Base-by-base conservation (phyloP, 2,888 invertebrate genomes). In the Smittia aterrima region DNA sequence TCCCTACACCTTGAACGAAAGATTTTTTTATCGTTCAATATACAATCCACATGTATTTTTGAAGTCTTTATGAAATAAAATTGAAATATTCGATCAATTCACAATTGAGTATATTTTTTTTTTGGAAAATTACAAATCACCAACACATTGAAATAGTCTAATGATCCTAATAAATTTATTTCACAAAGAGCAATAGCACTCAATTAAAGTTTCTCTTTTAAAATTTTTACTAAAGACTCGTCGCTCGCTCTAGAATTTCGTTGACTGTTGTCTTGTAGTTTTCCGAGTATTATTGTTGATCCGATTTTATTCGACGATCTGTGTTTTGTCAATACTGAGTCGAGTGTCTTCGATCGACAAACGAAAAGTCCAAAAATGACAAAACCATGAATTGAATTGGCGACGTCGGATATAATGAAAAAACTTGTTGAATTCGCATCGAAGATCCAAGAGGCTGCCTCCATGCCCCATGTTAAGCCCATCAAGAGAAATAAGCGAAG, bases 331-430 rank as follows among this genome's bases (percentile, higher is more conserved):
- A 58, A 3, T 3, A 58, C 58, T 13, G 58, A 58, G 58, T 58
- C 58, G 13, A 58, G 7, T 2, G n/a, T 18, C 9, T 58, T 18
- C 22, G 58, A 58, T 58, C 58, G 18, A 22, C 58, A 58, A 13
- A 58, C 58, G n/a, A 58, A 58, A 7, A 58, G 22, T 22, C 58
- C 58, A 58, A 58, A 58, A n/a, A 58, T 58, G 2, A 58, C 22
- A 22, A 58, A 58, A 22, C 58, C 58, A 13, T 58, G 58, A 13
- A 58, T 58, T 7, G 58, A 58, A 13, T 58, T 58, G 18, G 22
- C 58, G 7, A 58, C 58, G 22, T 58, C 58, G 13, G 58, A 58
- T 6, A 58, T 58, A 18, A 58, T 58, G 58, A 58, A 58, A 18
- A 58, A 58, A n/a, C 58, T 58, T 13, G 58, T 22, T 22, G 58